These are phyloP conservation scores for Hermaeophaga mercurialis DNA, from an alignment of 2,888 invertebrate genomes.

Conservation along the genomic window DNA sequence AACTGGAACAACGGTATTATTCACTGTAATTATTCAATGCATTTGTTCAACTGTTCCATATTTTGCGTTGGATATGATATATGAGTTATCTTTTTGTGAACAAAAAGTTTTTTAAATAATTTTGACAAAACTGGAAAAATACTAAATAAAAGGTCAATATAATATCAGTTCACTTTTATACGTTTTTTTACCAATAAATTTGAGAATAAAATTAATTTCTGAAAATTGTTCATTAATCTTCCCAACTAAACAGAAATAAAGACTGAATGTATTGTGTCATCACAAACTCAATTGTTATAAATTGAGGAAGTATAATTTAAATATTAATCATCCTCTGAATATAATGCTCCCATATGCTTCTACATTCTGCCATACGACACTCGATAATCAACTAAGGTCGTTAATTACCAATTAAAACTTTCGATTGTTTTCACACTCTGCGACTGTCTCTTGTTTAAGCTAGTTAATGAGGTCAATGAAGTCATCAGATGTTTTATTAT, in stretches of 20 bases:
- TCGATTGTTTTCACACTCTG: constrained; percentile 36
- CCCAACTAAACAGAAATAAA: constrained; percentile 6
- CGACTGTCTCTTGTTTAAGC: constrained; percentile 19
- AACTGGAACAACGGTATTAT: too few relatives aligned
- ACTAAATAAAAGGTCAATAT: too few relatives aligned
- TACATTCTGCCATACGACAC: constrained; percentile 18
- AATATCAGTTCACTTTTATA: too few relatives aligned
- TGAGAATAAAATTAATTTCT: too few relatives aligned
- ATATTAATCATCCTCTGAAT: constrained; percentile 33
- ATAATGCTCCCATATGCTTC: constrained; percentile 38
- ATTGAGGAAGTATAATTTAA: constrained; percentile 36
- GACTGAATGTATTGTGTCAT: constrained; percentile 17
- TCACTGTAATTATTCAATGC: too few relatives aligned
- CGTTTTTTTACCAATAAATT: too few relatives aligned
- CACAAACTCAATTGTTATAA: constrained; percentile 27
- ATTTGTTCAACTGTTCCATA: too few relatives aligned
- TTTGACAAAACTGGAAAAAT: too few relatives aligned
- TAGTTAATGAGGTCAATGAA: constrained; percentile 20
- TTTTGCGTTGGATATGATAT: too few relatives aligned
- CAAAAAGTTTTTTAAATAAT: too few relatives aligned
- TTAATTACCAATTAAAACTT: constrained; percentile 38
- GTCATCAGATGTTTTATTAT: constrained; percentile 11
- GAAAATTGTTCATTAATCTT: background rate
- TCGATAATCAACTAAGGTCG: constrained; percentile 36
- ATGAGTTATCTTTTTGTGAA: too few relatives aligned